Base-by-base conservation (phyloP, 2,797 vertebrate genomes). In the Neosilurus hyrtlii region DNA sequence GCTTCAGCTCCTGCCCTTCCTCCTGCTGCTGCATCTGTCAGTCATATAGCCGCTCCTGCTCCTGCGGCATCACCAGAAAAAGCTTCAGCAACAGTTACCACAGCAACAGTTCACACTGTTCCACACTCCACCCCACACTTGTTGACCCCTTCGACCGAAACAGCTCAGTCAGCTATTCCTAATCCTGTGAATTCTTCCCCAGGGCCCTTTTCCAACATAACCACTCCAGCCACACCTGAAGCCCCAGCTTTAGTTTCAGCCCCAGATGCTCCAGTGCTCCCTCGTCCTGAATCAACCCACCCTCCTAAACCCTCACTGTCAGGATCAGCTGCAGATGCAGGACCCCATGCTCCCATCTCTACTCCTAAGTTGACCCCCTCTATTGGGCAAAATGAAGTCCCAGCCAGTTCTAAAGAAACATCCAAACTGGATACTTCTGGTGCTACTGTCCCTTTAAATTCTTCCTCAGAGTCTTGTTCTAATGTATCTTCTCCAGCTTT, bases 111-210 rank as follows among this genome's bases (percentile, higher is more conserved):
- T 66, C 86, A 88, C 67, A 81, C 4, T 26, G 63, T 66, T 22
- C 86, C 86, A 22, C 14, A 9, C 2, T 82, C 61, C 24, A 78
- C 10, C 61, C 20, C 76, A 82, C 22, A 73, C 26, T 65, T 79
- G 65, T 52, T 77, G 30, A 68, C 43, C 43, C 80, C 82, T 67
- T 20, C 66, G 73, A 22, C 35, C 2, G 76, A 75, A 18, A 18
- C 73, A 80, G 35, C 86, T 35, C 79, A 65, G 9, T 20, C 61
- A 51, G 20, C 24, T 74, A 18, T 24, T 75, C 61, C 56, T 66
- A 18, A 54, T 16, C 24, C 5, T 35, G 83, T 92, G 68, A 91
- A 91, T 43, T 85, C 88, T 8, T 59, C 86, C 2, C 91, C 89
- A 67, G 81, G 26, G 35, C 15, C 76, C 82, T 73, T 52, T 52